A percentile compares a stretch with the other conserved stretches of the same genome.
Conservation (phyloP, 1,140 invertebrate species). For the Hermetia illucens region DNA sequence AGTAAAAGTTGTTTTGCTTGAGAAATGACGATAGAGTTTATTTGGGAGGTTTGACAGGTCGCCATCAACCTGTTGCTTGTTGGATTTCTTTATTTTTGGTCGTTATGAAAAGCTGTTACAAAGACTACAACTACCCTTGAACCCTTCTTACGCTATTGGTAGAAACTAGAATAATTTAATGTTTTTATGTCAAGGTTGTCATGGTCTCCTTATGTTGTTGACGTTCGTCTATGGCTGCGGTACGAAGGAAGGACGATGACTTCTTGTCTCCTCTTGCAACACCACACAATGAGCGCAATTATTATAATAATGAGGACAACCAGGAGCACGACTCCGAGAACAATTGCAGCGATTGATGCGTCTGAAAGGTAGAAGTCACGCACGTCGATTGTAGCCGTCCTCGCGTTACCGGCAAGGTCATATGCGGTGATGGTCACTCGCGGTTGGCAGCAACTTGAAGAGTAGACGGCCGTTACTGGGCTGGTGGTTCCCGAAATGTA, state of each 20-base stretch:
- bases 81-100: not conserved
- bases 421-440: constrained; percentile 39
- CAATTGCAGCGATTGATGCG: constrained; percentile 39
- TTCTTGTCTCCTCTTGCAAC: constrained; percentile 35
- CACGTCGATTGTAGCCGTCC: constrained; percentile 41
- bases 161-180: not conserved
- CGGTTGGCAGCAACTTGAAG: constrained; percentile 43
- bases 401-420: constrained; percentile 41
- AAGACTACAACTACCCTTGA: not conserved
- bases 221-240: no score
- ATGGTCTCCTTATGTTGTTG: no score
- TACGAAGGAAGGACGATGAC: constrained; percentile 37
- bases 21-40: not conserved
- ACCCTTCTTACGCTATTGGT: not conserved
- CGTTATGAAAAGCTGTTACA: not conserved
- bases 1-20: no score
- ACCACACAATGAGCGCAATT: constrained; percentile 33
- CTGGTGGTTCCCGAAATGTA: constrained; percentile 43
- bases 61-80: not conserved
- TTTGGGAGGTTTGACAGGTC: not conserved
- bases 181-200: no score
- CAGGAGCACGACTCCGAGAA: constrained; percentile 34
- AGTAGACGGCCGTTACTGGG: constrained; percentile 40
- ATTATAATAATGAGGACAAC: constrained; percentile 34
- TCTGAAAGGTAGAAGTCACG: constrained; percentile 23